Evolutionary conservation across 1,140 invertebrate species (phyloP).

Genomic region (Listronotus bonariensis): DNA sequence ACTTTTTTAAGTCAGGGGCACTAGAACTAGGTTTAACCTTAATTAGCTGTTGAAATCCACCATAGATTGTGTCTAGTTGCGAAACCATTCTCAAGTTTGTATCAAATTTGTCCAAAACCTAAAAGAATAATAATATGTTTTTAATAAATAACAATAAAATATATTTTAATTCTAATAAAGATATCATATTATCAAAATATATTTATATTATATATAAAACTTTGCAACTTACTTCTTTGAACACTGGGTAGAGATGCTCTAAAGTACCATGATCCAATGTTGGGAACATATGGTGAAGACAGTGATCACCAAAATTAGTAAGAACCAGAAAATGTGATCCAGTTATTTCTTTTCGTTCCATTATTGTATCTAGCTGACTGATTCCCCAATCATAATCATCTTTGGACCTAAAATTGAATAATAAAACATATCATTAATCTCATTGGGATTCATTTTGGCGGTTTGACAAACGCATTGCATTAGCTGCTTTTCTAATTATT

Average conservation of each 20-base stretch:
- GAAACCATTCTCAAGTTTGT: conserved; percentile 61
- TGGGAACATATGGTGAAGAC: conserved; percentile 80
- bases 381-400: conserved; percentile 72
- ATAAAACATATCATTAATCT: too few species aligned
- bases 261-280: conserved; percentile 79
- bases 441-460: too few species aligned
- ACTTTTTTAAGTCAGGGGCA: conserved; percentile 39
- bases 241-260: conserved; percentile 65
- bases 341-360: conserved; percentile 71
- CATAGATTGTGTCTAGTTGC: conserved; percentile 66
- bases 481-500: too few species aligned
- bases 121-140: background rate
- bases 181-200: background rate
- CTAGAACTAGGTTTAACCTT: conserved; percentile 54
- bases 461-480: too few species aligned
- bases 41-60: conserved; percentile 69
- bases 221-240: conserved; percentile 58
- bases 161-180: too few species aligned
- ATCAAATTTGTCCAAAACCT: conserved; percentile 70
- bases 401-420: conserved; percentile 62
- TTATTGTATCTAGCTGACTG: conserved; percentile 74
- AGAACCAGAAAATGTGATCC: conserved; percentile 67
- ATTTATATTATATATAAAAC: background rate
- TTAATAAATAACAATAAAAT: too few species aligned
- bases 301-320: conserved; percentile 77